Evolutionary conservation across 2,113 vertebrate species (phyloP), one percentile per base, ranked within the genome.

Genomic region (Microcebus murinus): DNA sequence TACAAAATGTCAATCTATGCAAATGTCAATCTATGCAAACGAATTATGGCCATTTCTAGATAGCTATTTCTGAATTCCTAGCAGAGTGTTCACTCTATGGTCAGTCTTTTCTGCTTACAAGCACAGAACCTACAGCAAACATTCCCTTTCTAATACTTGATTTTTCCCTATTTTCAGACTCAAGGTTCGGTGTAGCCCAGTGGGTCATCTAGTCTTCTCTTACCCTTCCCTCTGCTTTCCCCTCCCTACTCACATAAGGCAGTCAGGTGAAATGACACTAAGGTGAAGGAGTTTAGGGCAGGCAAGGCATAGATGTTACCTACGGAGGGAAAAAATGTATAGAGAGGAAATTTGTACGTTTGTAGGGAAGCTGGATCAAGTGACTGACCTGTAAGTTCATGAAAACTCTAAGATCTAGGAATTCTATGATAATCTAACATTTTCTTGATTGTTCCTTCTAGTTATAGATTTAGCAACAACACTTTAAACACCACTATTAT

Each of bases 61-160:
- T 7, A 71, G 34, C 50, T 90, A n/a, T 92, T 94, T 73, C 89
- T 85, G 59, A 87, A 91, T 81, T 83, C 13, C 45, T n/a, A 83
- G n/a, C 25, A 84, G 27, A 61, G 3, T 59, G 1, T 68, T 93
- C 52, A 71, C 83, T 87, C 59, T 39, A 36, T 52, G 48, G n/a
- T 65, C 48, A 31, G 1, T 68, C 87, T 83, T 55, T 73, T 87
- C 50, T 71, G 29, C 17, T 77, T 81, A 2, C 2, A 81, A 39
- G 25, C 52, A 13, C 67, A 14, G 50, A 70, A 27, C 1, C 61
- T 79, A 55, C n/a, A 27, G 39, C n/a, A 65, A 65, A 63, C 12
- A 50, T 92, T 77, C 57, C 6, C 36, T 86, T 96, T 88, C 68
- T 23, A 57, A 42, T 55, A 67, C 14, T 77, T 21, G 31, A 3